Conservation (phyloP, 2,113 vertebrate species). For the Pedionomus torquatus region DNA sequence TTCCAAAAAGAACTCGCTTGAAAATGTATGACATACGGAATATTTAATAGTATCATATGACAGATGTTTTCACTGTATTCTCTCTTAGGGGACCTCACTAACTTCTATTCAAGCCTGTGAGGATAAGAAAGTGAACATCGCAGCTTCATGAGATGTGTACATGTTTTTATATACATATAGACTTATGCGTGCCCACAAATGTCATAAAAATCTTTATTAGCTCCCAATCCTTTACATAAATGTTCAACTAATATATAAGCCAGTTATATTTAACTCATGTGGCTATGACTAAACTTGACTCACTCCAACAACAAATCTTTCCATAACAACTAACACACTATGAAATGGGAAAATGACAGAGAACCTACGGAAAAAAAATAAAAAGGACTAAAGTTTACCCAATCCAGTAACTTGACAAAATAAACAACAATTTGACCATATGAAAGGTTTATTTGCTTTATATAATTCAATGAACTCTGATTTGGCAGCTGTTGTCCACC, state of each 20-base stretch:
- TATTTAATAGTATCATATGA: background rate
- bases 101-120: background rate
- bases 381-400: background rate
- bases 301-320: background rate
- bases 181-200: background rate
- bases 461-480: background rate
- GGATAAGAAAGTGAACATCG: background rate
- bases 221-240: background rate
- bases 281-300: conserved; percentile 9
- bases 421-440: background rate
- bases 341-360: background rate
- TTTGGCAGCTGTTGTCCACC: background rate
- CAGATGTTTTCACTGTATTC: background rate
- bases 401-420: background rate
- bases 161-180: background rate
- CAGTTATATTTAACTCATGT: conserved; percentile 1
- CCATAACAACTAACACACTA: background rate
- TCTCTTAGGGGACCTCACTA: background rate
- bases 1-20: background rate
- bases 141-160: background rate
- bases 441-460: background rate
- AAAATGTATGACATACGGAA: background rate
- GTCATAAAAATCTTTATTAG: background rate
- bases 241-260: background rate
- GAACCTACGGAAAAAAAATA: background rate